Evolutionary conservation across 2,113 vertebrate species (phyloP), one percentile per base, ranked within the genome.

Genomic region (Notothenia coriiceps): DNA sequence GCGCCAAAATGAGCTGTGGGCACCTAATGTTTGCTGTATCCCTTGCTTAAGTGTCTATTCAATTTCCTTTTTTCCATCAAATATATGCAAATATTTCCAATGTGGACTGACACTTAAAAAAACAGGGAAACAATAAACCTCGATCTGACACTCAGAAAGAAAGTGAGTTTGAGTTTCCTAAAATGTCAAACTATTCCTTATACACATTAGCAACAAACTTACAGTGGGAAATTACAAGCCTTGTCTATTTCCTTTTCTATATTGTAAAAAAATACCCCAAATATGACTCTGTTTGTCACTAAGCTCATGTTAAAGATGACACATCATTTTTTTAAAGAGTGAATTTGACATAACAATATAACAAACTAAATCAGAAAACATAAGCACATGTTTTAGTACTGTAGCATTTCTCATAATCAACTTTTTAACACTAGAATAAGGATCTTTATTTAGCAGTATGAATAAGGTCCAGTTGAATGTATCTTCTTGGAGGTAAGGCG

Each of bases 311-410:
- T 68, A 29, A 86, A 78, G 20, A 81, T 76, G 67, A 50, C 70
- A 71, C 77, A 74, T 74, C 11, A 1, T 69, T 80, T 77, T 81
- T 77, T 81, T 76, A 64, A 70, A 63, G 70, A 70, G 20, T 70
- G 35, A 6, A 57, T 57, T 4, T 74, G 12, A 49, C 5, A 51
- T 63, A 70, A 64, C n/a, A 59, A 47, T 8, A 35, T 2, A 63
- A 56, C 14, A 69, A 40, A 76, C 5, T 60, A 49, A 66, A 73
- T 69, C 17, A 17, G 6, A 76, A 51, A 4, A 69, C 49, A 54
- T 4, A 59, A 63, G 56, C 73, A 74, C 43, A 51, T 11, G 43
- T 70, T 83, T 47, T 79, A 73, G 63, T 20, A 22, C 2, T 62
- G 14, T 29, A 80, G 40, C 55, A 78, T 64, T 64, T 71, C 5